Conservation (phyloP, 2,888 invertebrate genomes). For the Andrena dorsata region DNA sequence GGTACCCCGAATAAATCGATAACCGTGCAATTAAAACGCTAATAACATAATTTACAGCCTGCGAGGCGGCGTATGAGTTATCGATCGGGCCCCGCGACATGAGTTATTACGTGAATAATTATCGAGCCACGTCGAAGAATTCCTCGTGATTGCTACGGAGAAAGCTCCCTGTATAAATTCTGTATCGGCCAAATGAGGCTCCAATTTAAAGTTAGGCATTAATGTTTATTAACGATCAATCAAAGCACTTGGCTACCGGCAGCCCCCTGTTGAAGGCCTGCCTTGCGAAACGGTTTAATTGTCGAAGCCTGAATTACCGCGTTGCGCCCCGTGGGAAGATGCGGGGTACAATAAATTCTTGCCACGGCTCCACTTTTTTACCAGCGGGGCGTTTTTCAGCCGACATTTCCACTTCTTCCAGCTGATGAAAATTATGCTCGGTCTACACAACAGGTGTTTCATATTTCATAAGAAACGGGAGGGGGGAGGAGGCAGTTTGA, state of each 20-base stretch:
- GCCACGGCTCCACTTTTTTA: not conserved
- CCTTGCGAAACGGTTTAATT: slow-evolving; percentile 27
- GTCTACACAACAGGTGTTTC: slow-evolving; percentile 15
- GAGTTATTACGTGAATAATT: slow-evolving; percentile 76
- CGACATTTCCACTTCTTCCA: not conserved
- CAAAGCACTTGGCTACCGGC: slow-evolving; percentile 19
- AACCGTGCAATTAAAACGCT: slow-evolving; percentile 74
- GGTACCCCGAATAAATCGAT: slow-evolving; percentile 59
- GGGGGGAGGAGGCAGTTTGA: slow-evolving; percentile 5
- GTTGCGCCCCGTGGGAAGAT: slow-evolving; percentile 6
- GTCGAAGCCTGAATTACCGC: slow-evolving; percentile 29
- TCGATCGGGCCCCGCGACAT: slow-evolving; percentile 67
- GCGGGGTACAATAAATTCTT: slow-evolving; percentile 28
- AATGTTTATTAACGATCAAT: slow-evolving; percentile 59
- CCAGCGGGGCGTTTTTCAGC: not conserved
- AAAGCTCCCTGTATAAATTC: slow-evolving; percentile 50
- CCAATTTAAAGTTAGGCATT: slow-evolving; percentile 56
- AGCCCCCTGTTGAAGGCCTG: slow-evolving; percentile 16
- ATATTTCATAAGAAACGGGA: slow-evolving; percentile 18
- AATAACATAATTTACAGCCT: slow-evolving; percentile 77
- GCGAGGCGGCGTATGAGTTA: slow-evolving; percentile 72
- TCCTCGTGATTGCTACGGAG: slow-evolving; percentile 51
- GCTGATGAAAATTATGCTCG: slow-evolving; percentile 29
- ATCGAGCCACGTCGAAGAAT: slow-evolving; percentile 65
- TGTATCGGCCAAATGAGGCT: slow-evolving; percentile 25